These are phyloP conservation scores for Stomatorhinus ivindoensis DNA, from an alignment of 2,113 vertebrate genomes.

Conservation along the genomic window DNA sequence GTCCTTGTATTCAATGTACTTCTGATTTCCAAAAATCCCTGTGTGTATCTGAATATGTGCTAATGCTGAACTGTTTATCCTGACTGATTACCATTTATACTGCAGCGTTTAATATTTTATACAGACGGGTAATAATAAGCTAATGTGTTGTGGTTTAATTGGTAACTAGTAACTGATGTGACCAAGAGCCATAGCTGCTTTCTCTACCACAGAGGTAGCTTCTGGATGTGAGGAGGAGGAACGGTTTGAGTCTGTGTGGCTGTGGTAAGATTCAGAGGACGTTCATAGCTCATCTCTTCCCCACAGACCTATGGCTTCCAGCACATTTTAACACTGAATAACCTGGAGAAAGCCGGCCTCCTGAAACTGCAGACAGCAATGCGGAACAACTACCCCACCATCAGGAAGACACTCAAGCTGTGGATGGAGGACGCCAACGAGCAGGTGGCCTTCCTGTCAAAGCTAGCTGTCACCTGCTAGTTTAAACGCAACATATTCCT, in stretches of 20 bases:
- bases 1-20: not conserved
- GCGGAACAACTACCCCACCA: slow-evolving; percentile 90
- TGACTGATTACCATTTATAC: not conserved
- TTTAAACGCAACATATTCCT: not conserved
- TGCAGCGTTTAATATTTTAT: not conserved
- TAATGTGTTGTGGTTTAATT: not conserved
- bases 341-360: slow-evolving; percentile 85
- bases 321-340: slow-evolving; percentile 85
- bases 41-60: not conserved
- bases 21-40: not conserved
- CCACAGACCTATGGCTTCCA: slow-evolving; percentile 89
- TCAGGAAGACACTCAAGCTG: slow-evolving; percentile 88
- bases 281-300: not conserved
- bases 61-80: not conserved
- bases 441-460: slow-evolving; percentile 58
- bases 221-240: not conserved
- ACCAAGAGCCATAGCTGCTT: not conserved
- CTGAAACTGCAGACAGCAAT: slow-evolving; percentile 71
- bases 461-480: not conserved
- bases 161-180: not conserved
- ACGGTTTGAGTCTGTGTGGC: not conserved
- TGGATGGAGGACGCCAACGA: slow-evolving; percentile 99
- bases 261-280: not conserved
- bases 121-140: not conserved
- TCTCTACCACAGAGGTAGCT: not conserved